phyloP scores from a whole-genome alignment of 2,888 invertebrate species.

The Crematogaster levior region DNA sequence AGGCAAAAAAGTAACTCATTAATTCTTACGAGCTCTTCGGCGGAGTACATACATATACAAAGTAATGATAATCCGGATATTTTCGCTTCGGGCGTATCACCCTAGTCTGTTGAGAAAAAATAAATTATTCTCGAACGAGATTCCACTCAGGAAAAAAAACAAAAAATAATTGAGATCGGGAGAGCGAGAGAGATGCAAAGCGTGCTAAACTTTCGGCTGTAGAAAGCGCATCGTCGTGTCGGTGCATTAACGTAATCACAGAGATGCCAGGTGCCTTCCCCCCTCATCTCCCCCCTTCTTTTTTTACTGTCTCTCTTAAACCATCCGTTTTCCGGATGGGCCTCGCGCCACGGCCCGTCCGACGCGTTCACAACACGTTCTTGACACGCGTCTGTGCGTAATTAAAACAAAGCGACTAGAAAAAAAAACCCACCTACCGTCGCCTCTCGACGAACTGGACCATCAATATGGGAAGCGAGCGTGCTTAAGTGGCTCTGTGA shows the following conservation, averaged over 20 bases:
- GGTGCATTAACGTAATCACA: slow-evolving; percentile 74
- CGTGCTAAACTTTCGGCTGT: slow-evolving; percentile 49
- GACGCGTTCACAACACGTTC: slow-evolving; percentile 66
- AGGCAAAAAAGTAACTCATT: slow-evolving; percentile 33
- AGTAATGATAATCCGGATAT: slow-evolving; percentile 52
- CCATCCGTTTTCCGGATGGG: slow-evolving; percentile 69
- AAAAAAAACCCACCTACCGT: slow-evolving; percentile 13
- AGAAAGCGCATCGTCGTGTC: slow-evolving; percentile 58
- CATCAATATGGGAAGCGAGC: slow-evolving; percentile 32
- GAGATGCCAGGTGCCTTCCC: slow-evolving; percentile 58
- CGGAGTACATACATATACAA: slow-evolving; percentile 34
- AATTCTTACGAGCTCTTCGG: slow-evolving; percentile 40
- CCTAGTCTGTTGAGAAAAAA: slow-evolving; percentile 21
- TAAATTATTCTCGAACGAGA: slow-evolving; percentile 41
- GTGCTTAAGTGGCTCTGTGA: slow-evolving; percentile 67
- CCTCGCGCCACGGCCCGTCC: slow-evolving; percentile 43
- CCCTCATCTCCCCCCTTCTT: not conserved
- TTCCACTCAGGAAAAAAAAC: not conserved
- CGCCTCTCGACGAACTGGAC: not conserved
- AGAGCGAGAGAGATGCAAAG: not conserved
- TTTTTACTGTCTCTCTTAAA: slow-evolving; percentile 45
- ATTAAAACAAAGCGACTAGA: slow-evolving; percentile 50
- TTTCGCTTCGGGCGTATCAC: slow-evolving; percentile 44
- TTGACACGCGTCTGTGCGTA: slow-evolving; percentile 73
- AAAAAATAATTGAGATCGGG: not conserved